Evolutionary conservation across 1,140 invertebrate genomes (phyloP).

Genomic region (Whitmania pigra): DNA sequence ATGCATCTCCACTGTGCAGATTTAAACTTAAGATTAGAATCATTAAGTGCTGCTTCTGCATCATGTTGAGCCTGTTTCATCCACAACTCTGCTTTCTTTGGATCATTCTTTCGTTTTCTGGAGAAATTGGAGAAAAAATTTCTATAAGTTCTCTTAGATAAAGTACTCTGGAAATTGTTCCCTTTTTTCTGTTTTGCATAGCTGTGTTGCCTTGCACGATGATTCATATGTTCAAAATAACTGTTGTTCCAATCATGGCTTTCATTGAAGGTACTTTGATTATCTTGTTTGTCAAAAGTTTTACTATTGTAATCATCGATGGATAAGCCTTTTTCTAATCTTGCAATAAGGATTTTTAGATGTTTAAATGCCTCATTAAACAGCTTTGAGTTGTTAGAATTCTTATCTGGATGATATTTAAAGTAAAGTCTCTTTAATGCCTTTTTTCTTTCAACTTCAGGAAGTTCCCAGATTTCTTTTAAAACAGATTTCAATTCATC

Average conservation of each 20-base stretch:
- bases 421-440: constrained; percentile 22
- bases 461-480: constrained; percentile 26
- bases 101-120: not conserved
- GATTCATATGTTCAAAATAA: not conserved
- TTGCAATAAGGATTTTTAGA: constrained; percentile 23
- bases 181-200: not conserved
- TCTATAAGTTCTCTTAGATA: not conserved
- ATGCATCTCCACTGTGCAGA: constrained; percentile 11
- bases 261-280: not conserved
- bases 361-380: constrained; percentile 31
- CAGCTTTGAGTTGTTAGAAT: constrained; percentile 28
- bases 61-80: constrained; percentile 6
- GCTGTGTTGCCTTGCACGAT: not conserved
- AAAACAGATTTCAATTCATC: constrained; percentile 27
- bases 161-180: not conserved
- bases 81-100: not conserved
- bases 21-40: not conserved
- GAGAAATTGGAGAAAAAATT: not conserved
- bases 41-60: not conserved
- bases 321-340: not conserved
- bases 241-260: not conserved
- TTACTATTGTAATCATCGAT: not conserved
- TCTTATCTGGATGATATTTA: constrained; percentile 26
- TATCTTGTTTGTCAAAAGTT: not conserved
- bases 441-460: constrained; percentile 24